Base-by-base conservation (phyloP, 2,888 invertebrate genomes). In the Aleiodes testaceus region DNA sequence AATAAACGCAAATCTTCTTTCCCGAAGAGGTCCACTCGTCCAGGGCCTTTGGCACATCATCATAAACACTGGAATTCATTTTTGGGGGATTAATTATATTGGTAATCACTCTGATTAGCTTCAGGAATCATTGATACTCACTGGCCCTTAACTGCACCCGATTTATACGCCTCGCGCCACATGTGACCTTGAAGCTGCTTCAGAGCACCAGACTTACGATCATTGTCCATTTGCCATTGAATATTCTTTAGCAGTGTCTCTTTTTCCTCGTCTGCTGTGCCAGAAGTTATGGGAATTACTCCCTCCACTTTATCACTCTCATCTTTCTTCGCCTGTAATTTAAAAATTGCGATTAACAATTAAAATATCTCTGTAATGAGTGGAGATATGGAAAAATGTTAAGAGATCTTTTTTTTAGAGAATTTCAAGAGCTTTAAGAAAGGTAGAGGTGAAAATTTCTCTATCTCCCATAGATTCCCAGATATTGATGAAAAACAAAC, bases 111-210 rank as follows among this genome's bases (percentile, higher is more conserved):
- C 2, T 14, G 14, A n/a, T 45, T 3, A 9, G 3, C 7, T 55
- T 67, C 0, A 26, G 16, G 65, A 63, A 63, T 70, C 53, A 72
- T 52, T n/a, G 61, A 70, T 73, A 94, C 97, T 93, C 89, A 98
- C 97, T 97, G 97, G 85, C 95, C 96, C 86, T 93, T 94, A 2
- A 98, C 88, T 44, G 91, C 90, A 44, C 94, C 95, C 67, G 89
- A 90, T 78, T 92, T 91, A 84, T 96, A 98, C 3, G 95, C 98
- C 78, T 93, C 91, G 81, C 92, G 91, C 95, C 96, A 97, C 80
- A 98, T 93, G 74, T 95, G 91, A 0, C 97, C 97, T 87, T 98
- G 98, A n/a, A 98, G 89, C 64, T 92, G 91, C 86, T 98, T 98
- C 74, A 98, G 89, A 4, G 94, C 92, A 4, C 91, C 92, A 44